Evolutionary conservation across 2,113 vertebrate genomes (phyloP).

Genomic region (Falcunculus frontatus): DNA sequence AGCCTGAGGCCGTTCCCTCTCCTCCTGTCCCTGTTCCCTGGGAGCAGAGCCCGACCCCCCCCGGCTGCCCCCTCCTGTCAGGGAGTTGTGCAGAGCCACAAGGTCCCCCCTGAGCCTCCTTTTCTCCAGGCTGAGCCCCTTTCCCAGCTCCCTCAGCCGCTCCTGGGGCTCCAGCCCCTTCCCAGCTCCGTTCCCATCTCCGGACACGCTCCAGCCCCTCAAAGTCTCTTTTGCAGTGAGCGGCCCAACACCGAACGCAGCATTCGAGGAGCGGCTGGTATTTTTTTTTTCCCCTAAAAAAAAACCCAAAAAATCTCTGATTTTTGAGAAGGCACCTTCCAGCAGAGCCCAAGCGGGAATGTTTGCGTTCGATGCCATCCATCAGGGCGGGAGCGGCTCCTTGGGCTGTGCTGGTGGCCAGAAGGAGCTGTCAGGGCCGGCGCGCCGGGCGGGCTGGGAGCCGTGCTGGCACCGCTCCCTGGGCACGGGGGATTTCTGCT

Average conservation of each 20-base stretch:
- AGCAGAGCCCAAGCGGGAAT: background rate
- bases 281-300: rapidly evolving
- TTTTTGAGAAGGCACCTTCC: background rate
- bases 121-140: background rate
- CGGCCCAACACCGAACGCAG: rapidly evolving
- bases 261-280: rapidly evolving
- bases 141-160: background rate
- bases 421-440: slow-evolving; percentile 31
- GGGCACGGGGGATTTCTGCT: background rate
- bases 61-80: background rate
- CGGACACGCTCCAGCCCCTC: background rate
- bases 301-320: background rate
- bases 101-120: background rate
- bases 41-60: background rate
- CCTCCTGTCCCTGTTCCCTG: background rate
- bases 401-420: background rate
- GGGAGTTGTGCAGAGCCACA: background rate
- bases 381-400: background rate
- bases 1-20: rapidly evolving
- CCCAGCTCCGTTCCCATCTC: background rate
- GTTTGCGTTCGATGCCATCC: background rate
- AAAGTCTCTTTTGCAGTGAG: rapidly evolving
- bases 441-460: background rate
- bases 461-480: background rate
- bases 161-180: background rate